A percentile compares a stretch with the other conserved stretches of the same genome.
Evolutionary conservation across 2,888 invertebrate genomes (phyloP).

Genomic region (Noctua comes): DNA sequence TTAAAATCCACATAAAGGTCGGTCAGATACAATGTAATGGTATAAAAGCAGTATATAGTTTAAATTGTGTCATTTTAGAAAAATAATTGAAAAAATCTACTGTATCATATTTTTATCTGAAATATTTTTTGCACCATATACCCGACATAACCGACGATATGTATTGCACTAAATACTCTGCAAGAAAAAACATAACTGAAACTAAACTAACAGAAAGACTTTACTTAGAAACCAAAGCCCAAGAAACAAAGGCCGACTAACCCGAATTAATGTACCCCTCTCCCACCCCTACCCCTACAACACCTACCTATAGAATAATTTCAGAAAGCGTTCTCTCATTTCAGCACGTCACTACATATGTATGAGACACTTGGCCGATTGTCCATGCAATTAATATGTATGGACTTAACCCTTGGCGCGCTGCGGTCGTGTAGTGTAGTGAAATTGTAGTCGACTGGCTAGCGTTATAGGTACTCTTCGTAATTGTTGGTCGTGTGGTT

Average conservation of each 20-base stretch:
- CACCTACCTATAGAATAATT: slow-evolving; percentile 55
- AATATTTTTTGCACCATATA: neutral
- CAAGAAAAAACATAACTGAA: neutral
- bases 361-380: slow-evolving; percentile 67
- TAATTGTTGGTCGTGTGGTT: slow-evolving; percentile 24
- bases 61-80: neutral
- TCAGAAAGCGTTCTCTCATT: slow-evolving; percentile 65
- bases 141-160: neutral
- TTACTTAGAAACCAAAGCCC: neutral
- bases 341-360: slow-evolving; percentile 65
- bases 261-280: slow-evolving; percentile 45
- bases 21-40: neutral
- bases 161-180: neutral
- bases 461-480: slow-evolving; percentile 52
- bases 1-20: neutral
- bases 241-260: slow-evolving; percentile 45
- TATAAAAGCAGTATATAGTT: neutral
- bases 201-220: neutral
- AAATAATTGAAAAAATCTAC: neutral
- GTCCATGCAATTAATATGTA: slow-evolving; percentile 74
- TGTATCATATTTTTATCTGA: too few species aligned
- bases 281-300: neutral
- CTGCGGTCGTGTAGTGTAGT: slow-evolving; percentile 17
- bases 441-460: slow-evolving; percentile 41
- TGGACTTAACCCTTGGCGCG: slow-evolving; percentile 63